Percentiles rank a stretch among this genome's conserved stretches.
Conservation (phyloP, 2,797 vertebrate species). For the Coracias cyanogaster region DNA sequence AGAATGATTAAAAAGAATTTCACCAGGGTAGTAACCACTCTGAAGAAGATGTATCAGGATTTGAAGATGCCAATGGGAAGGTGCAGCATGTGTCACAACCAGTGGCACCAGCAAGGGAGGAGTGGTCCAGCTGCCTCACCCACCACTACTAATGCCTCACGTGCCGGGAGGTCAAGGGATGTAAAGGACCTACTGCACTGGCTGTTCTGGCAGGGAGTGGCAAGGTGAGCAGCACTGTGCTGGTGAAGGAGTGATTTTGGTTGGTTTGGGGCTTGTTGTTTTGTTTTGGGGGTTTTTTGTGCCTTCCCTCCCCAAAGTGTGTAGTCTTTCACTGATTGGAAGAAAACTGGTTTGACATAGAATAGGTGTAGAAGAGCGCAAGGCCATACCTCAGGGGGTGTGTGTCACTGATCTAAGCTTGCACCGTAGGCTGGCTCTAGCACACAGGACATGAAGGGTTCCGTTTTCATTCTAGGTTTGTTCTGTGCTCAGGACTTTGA, state of each 20-base stretch:
- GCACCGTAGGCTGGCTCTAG: background rate
- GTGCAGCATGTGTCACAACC: fast-evolving
- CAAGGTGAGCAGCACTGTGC: background rate
- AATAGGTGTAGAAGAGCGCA: background rate
- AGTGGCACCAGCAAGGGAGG: background rate
- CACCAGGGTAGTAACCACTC: background rate
- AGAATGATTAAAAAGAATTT: background rate
- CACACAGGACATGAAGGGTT: background rate
- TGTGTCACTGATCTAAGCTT: background rate
- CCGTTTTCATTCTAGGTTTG: background rate
- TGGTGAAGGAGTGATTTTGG: background rate
- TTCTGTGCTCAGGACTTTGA: background rate
- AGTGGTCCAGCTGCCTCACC: background rate
- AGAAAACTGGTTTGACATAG: background rate
- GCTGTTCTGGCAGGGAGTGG: fast-evolving
- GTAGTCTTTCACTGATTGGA: background rate
- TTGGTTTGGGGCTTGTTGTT: background rate
- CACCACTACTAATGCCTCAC: background rate
- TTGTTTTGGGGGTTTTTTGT: background rate
- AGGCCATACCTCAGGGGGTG: background rate
- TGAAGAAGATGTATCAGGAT: background rate
- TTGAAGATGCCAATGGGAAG: background rate
- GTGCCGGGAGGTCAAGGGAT: background rate
- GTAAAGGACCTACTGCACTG: fast-evolving
- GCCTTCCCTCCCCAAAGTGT: fast-evolving